Evolutionary conservation across 2,888 invertebrate genomes (phyloP).

Genomic region (Anarsia innoxiella): DNA sequence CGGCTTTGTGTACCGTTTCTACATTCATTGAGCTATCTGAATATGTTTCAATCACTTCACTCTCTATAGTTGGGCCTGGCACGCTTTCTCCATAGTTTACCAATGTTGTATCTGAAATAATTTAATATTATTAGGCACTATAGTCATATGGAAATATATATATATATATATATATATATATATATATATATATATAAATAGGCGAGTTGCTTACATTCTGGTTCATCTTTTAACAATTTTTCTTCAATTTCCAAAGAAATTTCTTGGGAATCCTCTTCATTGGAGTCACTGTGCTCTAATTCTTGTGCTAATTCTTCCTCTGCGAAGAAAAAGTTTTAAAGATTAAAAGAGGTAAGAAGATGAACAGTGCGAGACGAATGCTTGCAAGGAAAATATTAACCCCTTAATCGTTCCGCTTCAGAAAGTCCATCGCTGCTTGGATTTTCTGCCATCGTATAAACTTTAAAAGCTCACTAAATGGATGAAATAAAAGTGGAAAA

Average conservation of each 20-base stretch:
- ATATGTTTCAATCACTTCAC: conserved; percentile 49
- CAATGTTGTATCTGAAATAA: conserved; percentile 54
- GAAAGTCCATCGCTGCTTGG: conserved; percentile 48
- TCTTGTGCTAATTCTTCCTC: conserved; percentile 65
- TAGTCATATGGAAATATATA: too few species aligned
- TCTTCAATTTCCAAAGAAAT: conserved; percentile 68
- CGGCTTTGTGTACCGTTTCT: conserved; percentile 49
- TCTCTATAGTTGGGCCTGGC: conserved; percentile 36
- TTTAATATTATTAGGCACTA: background rate
- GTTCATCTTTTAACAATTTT: conserved; percentile 65
- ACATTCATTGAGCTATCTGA: conserved; percentile 54
- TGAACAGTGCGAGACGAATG: too few species aligned
- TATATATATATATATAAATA: too few species aligned
- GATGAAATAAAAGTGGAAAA: too few species aligned
- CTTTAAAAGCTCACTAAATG: background rate
- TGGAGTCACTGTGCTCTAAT: conserved; percentile 67
- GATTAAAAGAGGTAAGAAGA: background rate
- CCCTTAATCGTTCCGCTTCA: conserved; percentile 58
- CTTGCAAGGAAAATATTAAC: too few species aligned
- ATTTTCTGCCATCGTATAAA: conserved; percentile 53
- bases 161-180: too few species aligned
- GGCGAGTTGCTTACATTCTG: conserved; percentile 57
- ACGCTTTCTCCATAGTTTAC: conserved; percentile 58
- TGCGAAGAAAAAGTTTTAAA: conserved; percentile 20
- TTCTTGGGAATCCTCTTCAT: conserved; percentile 66